A percentile compares a stretch with the other conserved stretches of the same genome.
These are phyloP conservation scores for Pelecanus crispus DNA, from an alignment of 2,113 vertebrate species.

Conservation along the genomic window DNA sequence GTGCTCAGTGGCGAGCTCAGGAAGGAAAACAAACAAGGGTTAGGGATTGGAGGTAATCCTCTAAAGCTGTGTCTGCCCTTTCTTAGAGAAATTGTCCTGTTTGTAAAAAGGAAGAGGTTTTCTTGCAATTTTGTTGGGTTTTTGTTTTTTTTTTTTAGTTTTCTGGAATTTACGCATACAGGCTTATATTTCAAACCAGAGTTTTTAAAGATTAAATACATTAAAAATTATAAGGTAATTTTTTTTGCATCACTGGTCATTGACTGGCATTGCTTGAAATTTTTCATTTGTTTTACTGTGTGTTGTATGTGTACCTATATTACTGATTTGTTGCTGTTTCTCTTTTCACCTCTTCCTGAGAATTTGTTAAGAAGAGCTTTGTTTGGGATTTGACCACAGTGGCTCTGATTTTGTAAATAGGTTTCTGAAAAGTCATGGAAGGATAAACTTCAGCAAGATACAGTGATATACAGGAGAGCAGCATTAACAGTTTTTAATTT, in stretches of 20 bases:
- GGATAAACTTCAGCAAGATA: not conserved
- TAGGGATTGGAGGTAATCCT: not conserved
- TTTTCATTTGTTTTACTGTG: accelerated
- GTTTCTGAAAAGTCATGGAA: not conserved
- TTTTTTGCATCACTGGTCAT: not conserved
- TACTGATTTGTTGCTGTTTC: not conserved
- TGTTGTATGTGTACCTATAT: not conserved
- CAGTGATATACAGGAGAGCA: not conserved
- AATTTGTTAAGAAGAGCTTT: not conserved
- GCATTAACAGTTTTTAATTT: not conserved
- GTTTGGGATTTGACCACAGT: not conserved
- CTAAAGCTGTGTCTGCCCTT: not conserved
- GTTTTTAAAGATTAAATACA: not conserved
- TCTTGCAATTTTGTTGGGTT: not conserved
- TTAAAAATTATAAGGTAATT: not conserved
- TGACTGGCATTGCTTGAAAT: not conserved
- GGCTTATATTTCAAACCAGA: not conserved
- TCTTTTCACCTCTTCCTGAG: not conserved
- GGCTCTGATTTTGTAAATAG: not conserved
- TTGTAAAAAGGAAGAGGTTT: not conserved
- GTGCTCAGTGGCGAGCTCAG: not conserved
- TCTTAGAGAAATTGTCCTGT: not conserved
- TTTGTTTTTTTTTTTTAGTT: not conserved
- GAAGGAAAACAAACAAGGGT: not conserved
- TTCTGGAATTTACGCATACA: not conserved